Base-by-base conservation (phyloP, 2,797 vertebrate species). In the Poeciliopsis infans region DNA sequence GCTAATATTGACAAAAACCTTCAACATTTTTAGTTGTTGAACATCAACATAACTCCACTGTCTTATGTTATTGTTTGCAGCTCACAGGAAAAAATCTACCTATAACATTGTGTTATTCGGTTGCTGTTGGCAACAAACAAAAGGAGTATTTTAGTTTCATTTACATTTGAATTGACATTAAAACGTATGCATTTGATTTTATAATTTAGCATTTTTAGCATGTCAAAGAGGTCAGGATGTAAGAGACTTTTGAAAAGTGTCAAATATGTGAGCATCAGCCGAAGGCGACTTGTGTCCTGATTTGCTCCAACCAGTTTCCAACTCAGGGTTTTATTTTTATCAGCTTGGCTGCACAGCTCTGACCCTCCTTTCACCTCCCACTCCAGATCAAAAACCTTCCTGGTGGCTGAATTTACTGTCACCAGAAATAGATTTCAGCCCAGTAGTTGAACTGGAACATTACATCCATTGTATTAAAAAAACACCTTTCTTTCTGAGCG, bases 251-350 rank as follows among this genome's bases (percentile, higher is more conserved):
- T 28, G 31, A 47, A 25, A 31, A 15, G 43, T 79, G 33, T 33
- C 76, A 82, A 80, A 82, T 3, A 46, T 75, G 31, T 18, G 43
- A 76, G 31, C 13, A 51, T 72, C 70, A 36, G 74, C 74, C 45
- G 36, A 20, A 74, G 72, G 83, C 75, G 20, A 39, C n/a, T 51
- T 53, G 47, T 46, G n/a, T 31, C 28, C 78, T 25, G 33, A 84
- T 61, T 13, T 45, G 49, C 66, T 55, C 75, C 79, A 49, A 39
- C 68, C 85, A 87, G 74, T 23, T 79, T 47, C 61, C 80, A 84
- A 79, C 84, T 61, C 25, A 81, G 78, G 88, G 82, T 81, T 78
- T 74, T 28, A 79, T 81, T 68, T 66, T 36, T 69, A 61, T 86
- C 81, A 76, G 12, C n/a, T 55, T 51, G 69, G 51, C 79, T 75